Percentiles rank a stretch among this genome's conserved stretches.
These are phyloP conservation scores for Melanostoma scalare DNA, from an alignment of 2,888 invertebrate species.

Conservation along the genomic window DNA sequence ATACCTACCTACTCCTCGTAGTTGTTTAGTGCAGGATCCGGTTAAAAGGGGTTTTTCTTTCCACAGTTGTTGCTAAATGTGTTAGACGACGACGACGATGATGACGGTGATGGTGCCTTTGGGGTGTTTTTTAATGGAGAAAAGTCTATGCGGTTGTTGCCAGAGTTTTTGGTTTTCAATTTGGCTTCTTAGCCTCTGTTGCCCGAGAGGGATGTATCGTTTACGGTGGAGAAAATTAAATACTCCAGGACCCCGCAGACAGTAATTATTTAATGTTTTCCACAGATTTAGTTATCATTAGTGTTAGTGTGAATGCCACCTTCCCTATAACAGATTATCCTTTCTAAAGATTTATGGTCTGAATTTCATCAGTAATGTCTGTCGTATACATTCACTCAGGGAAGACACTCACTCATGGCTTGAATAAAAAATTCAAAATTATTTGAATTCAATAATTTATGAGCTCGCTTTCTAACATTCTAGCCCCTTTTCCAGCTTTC, in stretches of 20 bases:
- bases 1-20: neutral
- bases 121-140: conserved; percentile 14
- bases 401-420: too few relatives aligned
- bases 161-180: conserved; percentile 59
- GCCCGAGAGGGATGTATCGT: conserved; percentile 35
- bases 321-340: too few relatives aligned
- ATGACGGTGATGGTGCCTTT: conserved; percentile 23
- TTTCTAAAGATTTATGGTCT: too few relatives aligned
- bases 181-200: conserved; percentile 46
- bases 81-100: conserved; percentile 23
- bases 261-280: conserved; percentile 63
- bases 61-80: conserved; percentile 50
- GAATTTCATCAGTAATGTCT: too few relatives aligned
- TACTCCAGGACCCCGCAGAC: conserved; percentile 18
- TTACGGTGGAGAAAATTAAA: conserved; percentile 44
- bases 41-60: conserved; percentile 53
- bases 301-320: conserved; percentile 21
- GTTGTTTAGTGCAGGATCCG: neutral
- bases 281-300: conserved; percentile 44
- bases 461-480: too few relatives aligned
- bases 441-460: too few relatives aligned
- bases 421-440: too few relatives aligned
- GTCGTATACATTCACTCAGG: too few relatives aligned
- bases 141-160: conserved; percentile 10
- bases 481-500: too few relatives aligned